These are phyloP conservation scores for Calameuta pallipes DNA, from an alignment of 2,888 invertebrate genomes.

Conservation along the genomic window DNA sequence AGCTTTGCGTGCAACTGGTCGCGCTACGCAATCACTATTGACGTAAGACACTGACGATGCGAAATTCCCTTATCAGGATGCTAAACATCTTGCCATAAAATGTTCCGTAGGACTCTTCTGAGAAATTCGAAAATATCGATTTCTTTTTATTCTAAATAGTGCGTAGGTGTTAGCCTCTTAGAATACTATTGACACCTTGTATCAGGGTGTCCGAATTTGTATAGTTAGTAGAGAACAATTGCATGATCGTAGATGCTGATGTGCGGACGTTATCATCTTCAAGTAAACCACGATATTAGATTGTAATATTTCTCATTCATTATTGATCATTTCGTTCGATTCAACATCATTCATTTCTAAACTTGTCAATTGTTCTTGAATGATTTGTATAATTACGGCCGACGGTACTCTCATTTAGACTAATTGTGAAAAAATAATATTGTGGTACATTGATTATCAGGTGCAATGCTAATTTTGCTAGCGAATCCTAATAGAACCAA, in stretches of 20 bases:
- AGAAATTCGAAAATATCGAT: conserved; percentile 11
- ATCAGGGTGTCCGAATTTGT: conserved; percentile 56
- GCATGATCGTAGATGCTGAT: neutral
- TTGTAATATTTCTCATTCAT: neutral
- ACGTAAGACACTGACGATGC: conserved; percentile 22
- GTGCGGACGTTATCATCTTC: neutral
- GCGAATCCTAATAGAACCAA: neutral
- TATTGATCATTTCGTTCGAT: neutral
- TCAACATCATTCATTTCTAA: neutral
- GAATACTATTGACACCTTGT: conserved; percentile 47
- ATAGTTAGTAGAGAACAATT: conserved; percentile 32
- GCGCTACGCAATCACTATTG: conserved; percentile 23
- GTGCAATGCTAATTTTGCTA: neutral
- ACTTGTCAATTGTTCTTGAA: neutral
- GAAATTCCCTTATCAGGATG: conserved; percentile 16
- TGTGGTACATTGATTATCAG: neutral
- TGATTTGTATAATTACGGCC: neutral
- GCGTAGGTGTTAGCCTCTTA: conserved; percentile 33
- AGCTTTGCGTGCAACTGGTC: conserved; percentile 4
- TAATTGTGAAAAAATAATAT: neutral
- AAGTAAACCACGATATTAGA: neutral
- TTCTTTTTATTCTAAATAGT: conserved; percentile 27
- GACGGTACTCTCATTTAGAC: neutral
- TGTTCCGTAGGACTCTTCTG: conserved; percentile 22
- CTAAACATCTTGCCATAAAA: conserved; percentile 40